Evolutionary conservation across 2,113 vertebrate genomes (phyloP), one percentile per base, ranked within the genome.

Genomic region (Corapipo altera): DNA sequence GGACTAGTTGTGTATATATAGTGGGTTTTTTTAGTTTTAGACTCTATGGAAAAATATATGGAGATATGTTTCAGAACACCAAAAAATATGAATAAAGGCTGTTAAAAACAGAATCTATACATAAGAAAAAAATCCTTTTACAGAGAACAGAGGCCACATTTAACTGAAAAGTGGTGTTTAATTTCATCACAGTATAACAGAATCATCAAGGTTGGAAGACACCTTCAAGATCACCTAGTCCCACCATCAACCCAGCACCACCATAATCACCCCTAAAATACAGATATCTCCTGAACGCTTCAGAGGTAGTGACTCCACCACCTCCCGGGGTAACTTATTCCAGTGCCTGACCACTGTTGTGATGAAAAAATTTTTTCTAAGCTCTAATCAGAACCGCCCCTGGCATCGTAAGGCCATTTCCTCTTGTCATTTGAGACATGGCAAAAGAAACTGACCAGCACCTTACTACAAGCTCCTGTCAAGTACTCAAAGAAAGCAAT

Each of bases 21-120:
- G 15, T 1, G 1, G 1, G 1, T 0, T 0, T 4, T 33, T 66
- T 24, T 16, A n/a, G 20, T 7, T 39, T 67, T 67, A 91, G 17
- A 11, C 5, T 8, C 20, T 69, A 86, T 57, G 8, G 44, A 61
- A 46, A 72, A 79, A 41, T 59, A 8, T 2, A 30, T 9, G 33
- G 15, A 62, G 5, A 8, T 51, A 48, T 9, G 6, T 65, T 89
- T 80, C 41, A 64, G 13, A 76, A 65, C 10, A 82, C 9, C 9
- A 76, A 71, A 81, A 51, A 2, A 55, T 19, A 59, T 0, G 0
- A 70, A 33, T 21, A 81, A 74, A 49, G 2, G 16, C 6, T 35
- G 44, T 27, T 55, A 22, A 61, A 73, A 95, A 6, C 3, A 71
- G 46, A 78, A n/a, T 64, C 15, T 20, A 49, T 8, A 16, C 6